Evolutionary conservation across 2,113 vertebrate genomes (phyloP), one percentile per base, ranked within the genome.

Genomic region (Lagopus muta): DNA sequence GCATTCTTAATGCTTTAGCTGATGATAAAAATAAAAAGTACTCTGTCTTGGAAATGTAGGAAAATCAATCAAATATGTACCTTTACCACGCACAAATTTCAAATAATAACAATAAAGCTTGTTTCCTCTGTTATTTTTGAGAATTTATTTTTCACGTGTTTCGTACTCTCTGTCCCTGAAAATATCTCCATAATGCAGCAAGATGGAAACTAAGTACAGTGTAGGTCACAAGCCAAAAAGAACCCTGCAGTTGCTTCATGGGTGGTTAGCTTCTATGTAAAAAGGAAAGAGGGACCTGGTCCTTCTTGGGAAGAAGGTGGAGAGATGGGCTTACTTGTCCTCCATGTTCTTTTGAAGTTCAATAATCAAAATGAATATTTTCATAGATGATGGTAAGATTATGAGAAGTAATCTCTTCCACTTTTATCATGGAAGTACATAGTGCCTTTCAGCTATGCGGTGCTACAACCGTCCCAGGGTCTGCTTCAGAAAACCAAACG

Each of bases 1-100:
- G 96, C 98, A 97, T 96, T 98, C 97, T 97, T 94, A 95, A 98
- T 96, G 97, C 97, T 97, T 98, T 97, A 98, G 97, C 97, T 47
- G 65, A 97, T 4, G 61, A 96, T 97, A 86, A 90, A 97, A 96
- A 95, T 93, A 95, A 94, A 96, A 96, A 88, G 88, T 97, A 97
- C 94, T 97, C 97, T 97, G 97, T 98, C 97, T 97, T 97, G 96
- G 94, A 98, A 97, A 90, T 93, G 94, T 92, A 97, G 97, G 97
- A 96, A 97, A 98, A 98, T 94, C 81, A 12, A 94, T 97, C 87
- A 92, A 95, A 94, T 97, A 94, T 98, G 96, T 97, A 97, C 88
- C 93, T 96, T 97, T 96, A 96, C 93, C 97, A 97, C 96, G 92
- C 97, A 97, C 97, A 98, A 94, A 91, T 90, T 93, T 95, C 89